Evolutionary conservation across 2,113 vertebrate genomes (phyloP), one percentile per base, ranked within the genome.

Genomic region (Isichthys henryi): DNA sequence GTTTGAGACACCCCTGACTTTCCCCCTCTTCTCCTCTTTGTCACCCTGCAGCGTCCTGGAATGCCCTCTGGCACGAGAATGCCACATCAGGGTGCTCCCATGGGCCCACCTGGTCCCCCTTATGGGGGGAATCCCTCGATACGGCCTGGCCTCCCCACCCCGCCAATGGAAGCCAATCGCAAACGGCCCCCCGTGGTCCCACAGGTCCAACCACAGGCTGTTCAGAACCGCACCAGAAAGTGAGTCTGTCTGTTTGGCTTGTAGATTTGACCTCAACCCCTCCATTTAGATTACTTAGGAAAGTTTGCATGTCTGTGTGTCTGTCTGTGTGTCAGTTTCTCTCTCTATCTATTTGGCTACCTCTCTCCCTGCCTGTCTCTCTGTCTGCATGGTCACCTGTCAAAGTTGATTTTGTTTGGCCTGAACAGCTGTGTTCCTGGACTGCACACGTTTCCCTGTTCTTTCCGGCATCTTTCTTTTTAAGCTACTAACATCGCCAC

Each of bases 81-180:
- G 97, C 97, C 97, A 92, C 97, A 97, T 94, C 97, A 97, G 92
- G 97, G 97, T 92, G 96, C 96, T 92, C 96, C 97, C 80, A 97
- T 97, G 97, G 97, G 97, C 89, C 97, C 97, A 85, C 97, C 97
- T 50, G 97, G 97, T 17, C 94, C 97, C 9, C 97, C 96, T 0
- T 97, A 97, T 0, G 97, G 97, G 0, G 96, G 96, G 88, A 97
- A 95, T 90, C 94, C 97, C 87, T 96, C 96, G 0, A 96, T 97
- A 89, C 95, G 97, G 87, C 96, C 97, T 1, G 97, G 97, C 86
- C 94, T 97, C 93, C 96, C 97, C 77, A 96, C 95, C 91, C 91
- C 96, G 0, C 94, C 95, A 91, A 95, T 97, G 95, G 97, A 97
- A 92, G 95, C 95, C 10, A 95, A 95, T 56, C 94, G 97, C 82